A percentile compares a stretch with the other conserved stretches of the same genome.
Conservation (phyloP, 2,113 vertebrate genomes). For the Myxocyprinus asiaticus region DNA sequence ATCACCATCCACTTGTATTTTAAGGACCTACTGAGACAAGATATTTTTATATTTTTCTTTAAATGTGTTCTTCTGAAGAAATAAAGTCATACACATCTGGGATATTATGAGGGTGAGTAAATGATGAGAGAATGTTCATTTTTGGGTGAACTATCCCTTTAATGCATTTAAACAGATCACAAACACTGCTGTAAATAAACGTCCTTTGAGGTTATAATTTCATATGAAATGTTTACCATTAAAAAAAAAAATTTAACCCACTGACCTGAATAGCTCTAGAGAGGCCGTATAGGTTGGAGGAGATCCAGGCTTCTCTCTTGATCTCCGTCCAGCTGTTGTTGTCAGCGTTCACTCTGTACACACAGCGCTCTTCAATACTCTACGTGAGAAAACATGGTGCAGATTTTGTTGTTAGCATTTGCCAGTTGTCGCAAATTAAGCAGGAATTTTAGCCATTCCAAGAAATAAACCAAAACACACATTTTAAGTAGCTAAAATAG, state of each 20-base stretch:
- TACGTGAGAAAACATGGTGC: not conserved
- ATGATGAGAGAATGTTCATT: too few species aligned
- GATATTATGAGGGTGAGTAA: too few species aligned
- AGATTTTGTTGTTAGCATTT: not conserved
- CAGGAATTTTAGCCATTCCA: not conserved
- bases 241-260: not conserved
- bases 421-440: not conserved
- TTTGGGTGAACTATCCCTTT: not conserved
- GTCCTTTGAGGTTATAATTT: too few species aligned
- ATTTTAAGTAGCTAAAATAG: not conserved
- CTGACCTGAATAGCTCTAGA: constrained; percentile 92
- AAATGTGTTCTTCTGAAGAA: too few species aligned
- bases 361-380: constrained; percentile 91
- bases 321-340: constrained; percentile 92
- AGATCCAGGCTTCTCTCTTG: constrained; percentile 93
- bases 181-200: not conserved
- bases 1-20: too few species aligned
- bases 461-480: too few species aligned
- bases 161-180: too few species aligned
- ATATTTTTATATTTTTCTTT: too few species aligned
- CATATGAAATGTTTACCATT: too few species aligned
- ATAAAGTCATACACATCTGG: too few species aligned
- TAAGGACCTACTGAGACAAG: too few species aligned
- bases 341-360: constrained; percentile 85
- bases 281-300: constrained; percentile 88